Conservation (phyloP, 1,140 invertebrate species). For the Cylas formicarius region DNA sequence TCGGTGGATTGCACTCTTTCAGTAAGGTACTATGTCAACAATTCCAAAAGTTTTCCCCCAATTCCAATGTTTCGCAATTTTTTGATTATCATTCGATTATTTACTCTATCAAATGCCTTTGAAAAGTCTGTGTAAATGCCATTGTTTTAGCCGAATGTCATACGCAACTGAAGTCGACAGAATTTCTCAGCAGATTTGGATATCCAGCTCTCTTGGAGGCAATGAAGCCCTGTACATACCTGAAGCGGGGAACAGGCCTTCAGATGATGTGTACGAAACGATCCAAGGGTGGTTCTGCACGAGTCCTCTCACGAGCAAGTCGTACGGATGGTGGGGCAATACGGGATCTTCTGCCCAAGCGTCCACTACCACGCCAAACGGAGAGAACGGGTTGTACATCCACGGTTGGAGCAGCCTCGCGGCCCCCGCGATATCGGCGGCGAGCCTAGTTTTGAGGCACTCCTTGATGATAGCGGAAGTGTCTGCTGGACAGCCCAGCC, state of each 20-base stretch:
- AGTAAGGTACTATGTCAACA: too few species aligned
- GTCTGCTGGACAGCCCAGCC: constrained; percentile 48
- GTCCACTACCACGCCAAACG: constrained; percentile 38
- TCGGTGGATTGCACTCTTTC: too few species aligned
- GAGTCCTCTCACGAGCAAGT: constrained; percentile 42
- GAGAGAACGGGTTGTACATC: constrained; percentile 41
- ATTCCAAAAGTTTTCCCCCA: too few species aligned
- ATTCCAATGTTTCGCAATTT: too few species aligned
- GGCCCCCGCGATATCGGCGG: constrained; percentile 39
- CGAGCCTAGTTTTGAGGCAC: constrained; percentile 49
- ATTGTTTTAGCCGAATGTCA: too few species aligned
- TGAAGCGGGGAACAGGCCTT: constrained; percentile 42
- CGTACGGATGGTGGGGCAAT: constrained; percentile 48
- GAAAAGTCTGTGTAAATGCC: too few species aligned
- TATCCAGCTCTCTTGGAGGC: too few species aligned
- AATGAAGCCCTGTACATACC: constrained; percentile 31
- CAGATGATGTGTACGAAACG: constrained; percentile 35
- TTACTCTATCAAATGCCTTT: too few species aligned
- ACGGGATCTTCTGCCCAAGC: constrained; percentile 44
- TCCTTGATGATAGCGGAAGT: constrained; percentile 44
- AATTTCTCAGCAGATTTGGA: too few species aligned
- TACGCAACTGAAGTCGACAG: too few species aligned
- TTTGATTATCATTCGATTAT: too few species aligned
- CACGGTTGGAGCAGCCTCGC: constrained; percentile 37
- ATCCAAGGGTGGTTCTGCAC: constrained; percentile 41